Conservation (phyloP, 2,797 vertebrate genomes). For the Lepilemur ruficaudatus region DNA sequence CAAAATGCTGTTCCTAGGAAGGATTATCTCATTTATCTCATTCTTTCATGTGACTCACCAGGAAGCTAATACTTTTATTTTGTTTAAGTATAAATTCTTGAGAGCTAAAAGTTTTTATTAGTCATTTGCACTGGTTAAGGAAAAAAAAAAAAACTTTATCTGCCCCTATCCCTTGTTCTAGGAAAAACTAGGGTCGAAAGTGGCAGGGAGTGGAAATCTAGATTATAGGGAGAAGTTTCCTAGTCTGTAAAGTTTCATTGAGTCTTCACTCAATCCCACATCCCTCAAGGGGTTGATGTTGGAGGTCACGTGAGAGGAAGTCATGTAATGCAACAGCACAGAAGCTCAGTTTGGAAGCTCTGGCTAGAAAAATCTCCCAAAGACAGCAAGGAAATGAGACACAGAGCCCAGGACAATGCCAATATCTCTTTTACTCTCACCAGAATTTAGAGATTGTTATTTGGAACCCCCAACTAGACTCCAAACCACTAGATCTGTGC, state of each 20-base stretch:
- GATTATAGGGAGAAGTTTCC: background rate
- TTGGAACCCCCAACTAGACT: background rate
- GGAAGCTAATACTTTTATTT: background rate
- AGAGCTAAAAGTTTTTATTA: background rate
- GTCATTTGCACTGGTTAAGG: background rate
- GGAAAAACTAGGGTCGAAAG: background rate
- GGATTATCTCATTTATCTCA: background rate
- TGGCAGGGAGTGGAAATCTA: background rate
- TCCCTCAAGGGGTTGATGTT: background rate
- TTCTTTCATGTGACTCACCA: background rate
- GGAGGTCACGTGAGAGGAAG: background rate
- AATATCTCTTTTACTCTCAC: background rate
- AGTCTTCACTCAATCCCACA: background rate
- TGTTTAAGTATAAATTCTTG: background rate
- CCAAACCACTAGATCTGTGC: no score
- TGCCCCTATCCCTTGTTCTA: background rate
- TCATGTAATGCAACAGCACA: background rate
- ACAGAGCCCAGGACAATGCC: background rate
- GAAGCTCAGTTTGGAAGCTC: background rate
- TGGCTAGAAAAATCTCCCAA: background rate
- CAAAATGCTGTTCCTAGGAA: background rate
- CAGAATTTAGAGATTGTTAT: background rate
- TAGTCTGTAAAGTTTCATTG: background rate
- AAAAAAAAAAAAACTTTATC: background rate
- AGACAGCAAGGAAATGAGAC: background rate